Base-by-base conservation (phyloP, 2,113 vertebrate genomes). In the Chaenocephalus aceratus region DNA sequence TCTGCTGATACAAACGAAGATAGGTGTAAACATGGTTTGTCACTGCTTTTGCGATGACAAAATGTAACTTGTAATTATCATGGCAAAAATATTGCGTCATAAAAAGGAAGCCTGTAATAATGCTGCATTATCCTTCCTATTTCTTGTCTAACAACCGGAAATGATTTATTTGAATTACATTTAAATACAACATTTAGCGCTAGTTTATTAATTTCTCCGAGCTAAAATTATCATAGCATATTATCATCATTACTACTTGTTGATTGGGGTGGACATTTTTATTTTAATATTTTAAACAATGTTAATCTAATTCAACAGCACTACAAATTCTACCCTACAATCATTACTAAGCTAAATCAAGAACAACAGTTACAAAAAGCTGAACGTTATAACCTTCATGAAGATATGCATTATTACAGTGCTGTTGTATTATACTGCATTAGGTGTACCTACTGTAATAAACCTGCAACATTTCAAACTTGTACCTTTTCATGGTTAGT, bases 31-130 rank as follows among this genome's bases (percentile, higher is more conserved):
- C 52, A 64, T 7, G 6, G 41, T 18, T 52, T 3, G 10, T 30
- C n/a, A 14, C 6, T 48, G 14, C 44, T 75, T 53, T 75, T 59
- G 10, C 59, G 14, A 12, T 70, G 49, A 51, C 41, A 75, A 63
- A 58, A 53, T 23, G 2, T 4, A 44, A 45, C 8, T 44, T 67
- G 4, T 77, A 45, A 65, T 52, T 23, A 34, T n/a, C 10, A 21
- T 23, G 14, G 4, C 14, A 34, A 53, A 36, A 60, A 71, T 2
- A 26, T 65, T 45, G 15, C 44, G 16, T 36, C 5, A 56, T n/a
- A 26, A n/a, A 65, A 59, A 76, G n/a, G 45, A 64, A 41, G 18
- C 23, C 13, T 63, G 6, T 23, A n/a, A 61, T 54, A 46, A 21
- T 16, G 18, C 2, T 4, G 8, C 26, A 10, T 41, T 16, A 4